phyloP scores from a whole-genome alignment of 2,888 invertebrate species.

The Operophtera brumata region DNA sequence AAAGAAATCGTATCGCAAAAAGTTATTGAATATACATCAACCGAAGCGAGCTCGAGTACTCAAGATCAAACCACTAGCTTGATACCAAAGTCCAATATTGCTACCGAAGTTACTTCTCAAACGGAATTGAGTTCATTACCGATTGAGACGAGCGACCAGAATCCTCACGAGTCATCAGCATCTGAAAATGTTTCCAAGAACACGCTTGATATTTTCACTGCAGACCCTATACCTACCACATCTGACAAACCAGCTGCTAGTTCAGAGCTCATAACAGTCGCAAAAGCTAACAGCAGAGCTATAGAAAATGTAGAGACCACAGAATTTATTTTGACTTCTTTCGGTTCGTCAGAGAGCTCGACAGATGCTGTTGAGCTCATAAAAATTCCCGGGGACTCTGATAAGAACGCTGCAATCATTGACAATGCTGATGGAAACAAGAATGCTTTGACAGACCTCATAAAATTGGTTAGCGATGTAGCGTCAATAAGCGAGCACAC shows the following conservation, averaged over 20 bases:
- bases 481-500: conserved; percentile 70
- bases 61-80: conserved; percentile 52
- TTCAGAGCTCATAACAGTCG: conserved; percentile 52
- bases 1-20: conserved; percentile 31
- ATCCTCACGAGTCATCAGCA: conserved; percentile 59
- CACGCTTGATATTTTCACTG: conserved; percentile 46
- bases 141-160: conserved; percentile 72
- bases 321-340: conserved; percentile 60
- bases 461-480: conserved; percentile 71
- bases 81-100: conserved; percentile 52
- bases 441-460: conserved; percentile 65
- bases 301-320: conserved; percentile 66
- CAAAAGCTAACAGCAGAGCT: conserved; percentile 45
- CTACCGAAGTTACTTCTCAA: conserved; percentile 66
- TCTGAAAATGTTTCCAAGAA: conserved; percentile 55
- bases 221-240: conserved; percentile 40
- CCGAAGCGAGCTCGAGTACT: conserved; percentile 34
- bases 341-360: conserved; percentile 61
- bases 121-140: conserved; percentile 71
- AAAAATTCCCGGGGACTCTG: conserved; percentile 55
- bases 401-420: conserved; percentile 56
- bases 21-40: conserved; percentile 26
- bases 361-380: conserved; percentile 67
- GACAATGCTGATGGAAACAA: conserved; percentile 50
- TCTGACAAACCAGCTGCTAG: conserved; percentile 45